phyloP scores from a whole-genome alignment of 2,113 vertebrate genomes.

The Oncorhynchus masou region DNA sequence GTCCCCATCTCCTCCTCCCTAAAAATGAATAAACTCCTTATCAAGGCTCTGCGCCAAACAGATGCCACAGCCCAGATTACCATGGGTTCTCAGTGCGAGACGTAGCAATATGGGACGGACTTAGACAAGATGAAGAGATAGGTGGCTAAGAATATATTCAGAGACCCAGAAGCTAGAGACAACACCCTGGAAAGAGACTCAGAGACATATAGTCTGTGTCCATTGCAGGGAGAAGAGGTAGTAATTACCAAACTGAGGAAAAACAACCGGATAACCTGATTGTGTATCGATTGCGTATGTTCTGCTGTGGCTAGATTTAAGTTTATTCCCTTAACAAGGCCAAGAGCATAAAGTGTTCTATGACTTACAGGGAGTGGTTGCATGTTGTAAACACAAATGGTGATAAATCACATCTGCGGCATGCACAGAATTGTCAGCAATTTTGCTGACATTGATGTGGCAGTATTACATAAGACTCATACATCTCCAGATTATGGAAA shows the following conservation, averaged over 20 bases:
- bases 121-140: conserved; percentile 6
- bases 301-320: conserved; percentile 37
- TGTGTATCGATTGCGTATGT: conserved; percentile 57
- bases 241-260: conserved; percentile 50
- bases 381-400: too few relatives aligned
- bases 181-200: background rate
- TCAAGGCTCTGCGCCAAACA: conserved; percentile 33
- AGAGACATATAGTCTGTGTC: background rate
- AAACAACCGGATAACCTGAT: conserved; percentile 56
- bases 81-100: background rate
- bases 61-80: conserved; percentile 41
- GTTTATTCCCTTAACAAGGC: too few relatives aligned
- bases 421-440: too few relatives aligned
- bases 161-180: background rate
- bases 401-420: too few relatives aligned
- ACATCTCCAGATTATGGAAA: too few relatives aligned
- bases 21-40: background rate
- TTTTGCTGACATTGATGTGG: too few relatives aligned
- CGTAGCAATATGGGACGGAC: background rate
- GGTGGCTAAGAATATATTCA: conserved; percentile 12
- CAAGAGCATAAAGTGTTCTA: too few relatives aligned
- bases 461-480: too few relatives aligned
- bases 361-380: too few relatives aligned
- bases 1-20: conserved; percentile 8
- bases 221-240: conserved; percentile 10